Percentiles rank a stretch among this genome's conserved stretches.
Conservation (phyloP, 2,113 vertebrate genomes). For the Semnornis frantzii region DNA sequence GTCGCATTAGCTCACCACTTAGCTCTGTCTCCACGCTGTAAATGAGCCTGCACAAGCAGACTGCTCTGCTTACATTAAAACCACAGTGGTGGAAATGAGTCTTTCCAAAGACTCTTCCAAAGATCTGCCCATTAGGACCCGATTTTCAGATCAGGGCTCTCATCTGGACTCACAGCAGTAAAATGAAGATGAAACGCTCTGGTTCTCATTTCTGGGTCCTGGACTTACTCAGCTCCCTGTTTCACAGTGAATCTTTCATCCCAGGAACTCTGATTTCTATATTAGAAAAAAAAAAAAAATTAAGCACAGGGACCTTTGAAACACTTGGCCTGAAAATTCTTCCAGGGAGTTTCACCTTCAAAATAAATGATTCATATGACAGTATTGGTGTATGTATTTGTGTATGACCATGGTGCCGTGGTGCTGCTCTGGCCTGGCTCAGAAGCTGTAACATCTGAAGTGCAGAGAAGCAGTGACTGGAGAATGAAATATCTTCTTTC, state of each 20-base stretch:
- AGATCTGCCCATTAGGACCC: neutral
- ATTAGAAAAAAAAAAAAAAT: neutral
- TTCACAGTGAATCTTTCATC: neutral
- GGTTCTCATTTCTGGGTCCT: constrained; percentile 34
- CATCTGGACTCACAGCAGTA: neutral
- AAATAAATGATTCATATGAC: neutral
- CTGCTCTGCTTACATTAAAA: neutral
- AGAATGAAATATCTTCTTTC: constrained; percentile 4
- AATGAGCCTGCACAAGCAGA: constrained; percentile 29
- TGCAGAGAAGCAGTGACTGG: neutral
- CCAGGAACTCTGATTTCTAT: neutral
- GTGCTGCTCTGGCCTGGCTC: neutral
- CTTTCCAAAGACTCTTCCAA: constrained; percentile 27
- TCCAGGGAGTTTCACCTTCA: neutral
- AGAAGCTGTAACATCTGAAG: neutral
- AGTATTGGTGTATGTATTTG: neutral
- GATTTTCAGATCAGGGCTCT: neutral
- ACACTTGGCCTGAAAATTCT: neutral
- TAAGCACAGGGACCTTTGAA: neutral
- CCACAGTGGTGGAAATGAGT: neutral
- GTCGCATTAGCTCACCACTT: constrained; percentile 1
- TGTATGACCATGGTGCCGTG: neutral
- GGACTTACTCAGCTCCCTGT: neutral
- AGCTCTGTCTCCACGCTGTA: neutral
- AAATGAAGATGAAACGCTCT: constrained; percentile 1